These are phyloP conservation scores for Pantherophis vulpinus DNA, from an alignment of 2,797 vertebrate species.

Conservation along the genomic window DNA sequence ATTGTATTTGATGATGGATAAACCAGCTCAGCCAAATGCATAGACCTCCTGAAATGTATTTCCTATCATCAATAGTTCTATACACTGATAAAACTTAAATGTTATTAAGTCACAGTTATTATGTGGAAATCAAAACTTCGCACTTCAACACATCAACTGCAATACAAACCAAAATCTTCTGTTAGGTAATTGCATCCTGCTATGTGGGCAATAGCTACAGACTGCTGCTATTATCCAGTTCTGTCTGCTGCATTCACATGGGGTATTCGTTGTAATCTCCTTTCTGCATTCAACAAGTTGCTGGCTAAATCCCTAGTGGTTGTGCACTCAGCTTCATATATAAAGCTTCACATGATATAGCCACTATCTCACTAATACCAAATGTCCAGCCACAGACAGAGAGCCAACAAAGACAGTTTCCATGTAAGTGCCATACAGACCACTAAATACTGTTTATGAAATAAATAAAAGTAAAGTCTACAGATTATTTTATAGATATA, in stretches of 20 bases:
- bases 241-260: background rate
- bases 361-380: background rate
- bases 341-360: background rate
- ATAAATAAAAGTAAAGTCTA: background rate
- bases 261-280: background rate
- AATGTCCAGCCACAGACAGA: background rate
- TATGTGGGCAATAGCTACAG: background rate
- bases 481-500: background rate
- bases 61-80: background rate
- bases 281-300: background rate
- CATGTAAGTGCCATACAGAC: background rate
- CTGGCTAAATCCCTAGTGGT: background rate
- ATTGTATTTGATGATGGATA: background rate
- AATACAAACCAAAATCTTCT: background rate
- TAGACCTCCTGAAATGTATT: background rate
- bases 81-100: background rate
- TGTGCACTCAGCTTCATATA: background rate
- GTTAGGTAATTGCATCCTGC: background rate
- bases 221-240: background rate
- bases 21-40: background rate
- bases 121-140: background rate
- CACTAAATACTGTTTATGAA: background rate
- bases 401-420: background rate
- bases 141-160: background rate
- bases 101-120: background rate